Conservation (phyloP, 2,113 vertebrate species). For the Tragelaphus buxtoni region DNA sequence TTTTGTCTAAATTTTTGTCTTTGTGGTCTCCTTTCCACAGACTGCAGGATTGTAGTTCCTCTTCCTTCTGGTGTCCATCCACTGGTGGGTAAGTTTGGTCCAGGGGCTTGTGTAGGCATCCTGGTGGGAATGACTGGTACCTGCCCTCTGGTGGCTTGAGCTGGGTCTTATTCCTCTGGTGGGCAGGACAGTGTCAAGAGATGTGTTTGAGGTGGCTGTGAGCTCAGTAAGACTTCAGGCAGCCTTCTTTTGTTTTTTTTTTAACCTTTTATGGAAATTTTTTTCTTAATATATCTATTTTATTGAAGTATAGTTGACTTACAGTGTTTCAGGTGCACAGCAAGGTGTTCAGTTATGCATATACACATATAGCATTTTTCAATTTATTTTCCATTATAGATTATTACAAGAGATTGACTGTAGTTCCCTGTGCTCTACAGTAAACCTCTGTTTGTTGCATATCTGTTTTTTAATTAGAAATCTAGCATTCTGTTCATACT, state of each 20-base stretch:
- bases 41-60: not conserved
- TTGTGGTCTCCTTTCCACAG: not conserved
- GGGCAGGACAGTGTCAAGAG: not conserved
- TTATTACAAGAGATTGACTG: not conserved
- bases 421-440: not conserved
- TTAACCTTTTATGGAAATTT: not conserved
- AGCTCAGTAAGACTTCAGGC: not conserved
- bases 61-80: not conserved
- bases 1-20: not conserved
- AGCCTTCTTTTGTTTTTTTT: not conserved
- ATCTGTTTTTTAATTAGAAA: not conserved
- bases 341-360: not conserved
- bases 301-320: not conserved
- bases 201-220: not conserved
- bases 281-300: not conserved
- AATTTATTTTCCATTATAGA: not conserved
- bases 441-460: not conserved
- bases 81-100: not conserved
- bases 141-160: not conserved
- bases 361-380: not conserved
- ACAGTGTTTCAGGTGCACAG: not conserved
- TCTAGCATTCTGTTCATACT: not conserved
- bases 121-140: not conserved
- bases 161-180: not conserved
- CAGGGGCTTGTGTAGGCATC: not conserved